phyloP scores from a whole-genome alignment of 2,888 invertebrate species.

The Tetheella fluctuosa region DNA sequence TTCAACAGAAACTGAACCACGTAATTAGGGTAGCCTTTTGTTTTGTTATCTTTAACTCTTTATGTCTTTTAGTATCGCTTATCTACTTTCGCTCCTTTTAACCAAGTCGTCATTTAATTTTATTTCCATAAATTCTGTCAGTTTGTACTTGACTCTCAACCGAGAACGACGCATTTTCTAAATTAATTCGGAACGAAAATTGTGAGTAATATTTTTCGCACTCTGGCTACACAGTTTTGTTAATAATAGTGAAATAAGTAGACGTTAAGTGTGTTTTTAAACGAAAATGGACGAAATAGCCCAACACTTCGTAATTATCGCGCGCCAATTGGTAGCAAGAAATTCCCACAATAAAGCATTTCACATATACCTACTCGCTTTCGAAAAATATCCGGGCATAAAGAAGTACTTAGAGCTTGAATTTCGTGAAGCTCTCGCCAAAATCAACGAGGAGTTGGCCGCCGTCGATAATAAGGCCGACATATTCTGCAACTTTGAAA shows the following conservation, averaged over 20 bases:
- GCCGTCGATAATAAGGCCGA: not conserved
- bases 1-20: not conserved
- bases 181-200: not conserved
- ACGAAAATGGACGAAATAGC: conserved; percentile 4
- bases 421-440: conserved; percentile 4
- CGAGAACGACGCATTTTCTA: not conserved
- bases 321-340: not conserved
- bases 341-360: not conserved
- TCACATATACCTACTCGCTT: not conserved
- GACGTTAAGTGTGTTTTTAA: not conserved
- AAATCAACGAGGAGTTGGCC: not conserved
- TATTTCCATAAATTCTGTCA: not conserved
- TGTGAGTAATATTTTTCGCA: not conserved
- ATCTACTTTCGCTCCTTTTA: not conserved
- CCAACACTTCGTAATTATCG: not conserved
- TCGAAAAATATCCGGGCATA: not conserved
- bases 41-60: not conserved
- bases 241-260: not conserved
- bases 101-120: not conserved
- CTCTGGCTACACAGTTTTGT: not conserved
- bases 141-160: not conserved
- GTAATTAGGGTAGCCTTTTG: not conserved
- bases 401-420: not conserved
- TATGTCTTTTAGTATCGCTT: not conserved
- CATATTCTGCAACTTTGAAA: conserved; percentile 9